These are phyloP conservation scores for Cabera pusaria DNA, from an alignment of 2,888 invertebrate genomes.

Conservation along the genomic window DNA sequence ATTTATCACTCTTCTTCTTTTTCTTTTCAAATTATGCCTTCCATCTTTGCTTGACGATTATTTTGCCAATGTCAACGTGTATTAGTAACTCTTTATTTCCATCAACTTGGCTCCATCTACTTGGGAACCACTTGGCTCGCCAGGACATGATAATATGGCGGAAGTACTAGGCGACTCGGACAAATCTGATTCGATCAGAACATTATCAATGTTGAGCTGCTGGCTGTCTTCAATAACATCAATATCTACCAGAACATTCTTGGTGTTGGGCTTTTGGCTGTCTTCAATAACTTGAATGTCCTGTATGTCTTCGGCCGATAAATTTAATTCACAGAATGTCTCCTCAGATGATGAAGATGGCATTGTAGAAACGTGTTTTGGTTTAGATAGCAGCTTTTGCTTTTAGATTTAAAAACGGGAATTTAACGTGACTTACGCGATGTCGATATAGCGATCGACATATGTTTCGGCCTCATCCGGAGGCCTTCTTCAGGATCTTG, in stretches of 20 bases:
- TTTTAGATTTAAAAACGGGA: constrained; percentile 27
- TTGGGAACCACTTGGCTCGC: too few relatives aligned
- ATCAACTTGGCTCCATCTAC: too few relatives aligned
- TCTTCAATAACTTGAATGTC: constrained; percentile 26
- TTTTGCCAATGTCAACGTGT: too few relatives aligned
- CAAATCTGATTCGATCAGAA: background rate
- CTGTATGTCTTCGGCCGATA: constrained; percentile 30
- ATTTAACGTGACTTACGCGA: constrained; percentile 27
- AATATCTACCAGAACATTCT: constrained; percentile 26
- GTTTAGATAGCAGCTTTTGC: constrained; percentile 27
- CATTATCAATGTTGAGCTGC: constrained; percentile 22
- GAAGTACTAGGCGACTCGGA: background rate
- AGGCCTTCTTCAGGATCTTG: too few relatives aligned
- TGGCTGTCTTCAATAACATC: constrained; percentile 24
- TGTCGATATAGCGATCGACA: constrained; percentile 26
- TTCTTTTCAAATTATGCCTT: too few relatives aligned
- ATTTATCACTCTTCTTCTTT: too few relatives aligned
- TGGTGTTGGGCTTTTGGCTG: constrained; percentile 27
- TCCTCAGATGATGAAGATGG: constrained; percentile 30
- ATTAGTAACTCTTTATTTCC: too few relatives aligned
- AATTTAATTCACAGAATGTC: constrained; percentile 29
- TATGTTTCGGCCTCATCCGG: too few relatives aligned
- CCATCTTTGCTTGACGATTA: too few relatives aligned
- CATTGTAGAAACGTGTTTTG: constrained; percentile 25
- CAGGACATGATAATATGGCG: too few relatives aligned